Base-by-base conservation (phyloP, 1,140 invertebrate species). In the Camponotus vicinus region DNA sequence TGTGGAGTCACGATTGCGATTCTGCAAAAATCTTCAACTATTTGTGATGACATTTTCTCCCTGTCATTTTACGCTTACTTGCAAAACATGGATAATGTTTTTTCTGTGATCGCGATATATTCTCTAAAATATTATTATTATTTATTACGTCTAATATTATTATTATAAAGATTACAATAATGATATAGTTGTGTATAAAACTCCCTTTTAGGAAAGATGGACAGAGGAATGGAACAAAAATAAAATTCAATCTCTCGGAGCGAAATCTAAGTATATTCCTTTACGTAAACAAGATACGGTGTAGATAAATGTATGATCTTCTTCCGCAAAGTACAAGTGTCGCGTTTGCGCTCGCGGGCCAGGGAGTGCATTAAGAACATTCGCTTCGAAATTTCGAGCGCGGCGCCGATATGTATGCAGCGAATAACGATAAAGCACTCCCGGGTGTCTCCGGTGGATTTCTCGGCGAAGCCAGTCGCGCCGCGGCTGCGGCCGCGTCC, bases 361-460 rank as follows among this genome's bases (percentile, higher is more conserved):
- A 32, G 40, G 8, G 42, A 42, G 34, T 40, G 63, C 13, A 34
- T 73, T 59, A 82, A 82, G 18, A 49, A 40, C 8, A 64, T 75
- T 37, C 55, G 13, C 75, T 77, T 9, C 32, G 40, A 75, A 69
- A 79, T 66, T 69, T 78, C 67, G 66, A 59, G 57, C 57, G 13
- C 70, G 55, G 40, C 45, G 52, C 64, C n/a, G 55, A 89, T 86
- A 77, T 66, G 55, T 59, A 76, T 55, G 87, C 88, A 73, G 40
- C 49, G 88, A 71, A 73, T 89, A 73, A 83, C 84, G 76, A 89
- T 89, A 86, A 89, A 89, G 64, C 77, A 89, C 64, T 78, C 86
- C 37, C 52, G 52, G 78, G 49, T 71, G 87, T 89, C 87, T 89
- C 63, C 57, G 45, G 64, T 89, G 87, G 84, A 89, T 89, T 89